Conservation (phyloP, 2,888 invertebrate genomes). For the Drosophila fulvimacula region DNA sequence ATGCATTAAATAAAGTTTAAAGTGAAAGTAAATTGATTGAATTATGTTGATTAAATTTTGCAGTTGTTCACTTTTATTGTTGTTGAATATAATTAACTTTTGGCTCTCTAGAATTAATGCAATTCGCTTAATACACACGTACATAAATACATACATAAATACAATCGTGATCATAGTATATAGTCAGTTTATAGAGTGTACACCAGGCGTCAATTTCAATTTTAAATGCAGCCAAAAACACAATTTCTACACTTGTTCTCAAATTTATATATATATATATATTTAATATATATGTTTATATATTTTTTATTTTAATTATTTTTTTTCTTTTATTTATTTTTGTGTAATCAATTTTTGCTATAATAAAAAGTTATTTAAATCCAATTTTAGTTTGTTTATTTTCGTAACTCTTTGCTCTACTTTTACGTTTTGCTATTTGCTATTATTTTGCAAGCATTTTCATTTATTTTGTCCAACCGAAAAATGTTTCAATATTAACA, state of each 20-base stretch:
- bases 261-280: conserved; percentile 46
- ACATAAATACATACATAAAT: conserved; percentile 73
- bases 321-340: conserved; percentile 2
- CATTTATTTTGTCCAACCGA: conserved; percentile 14
- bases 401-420: conserved; percentile 44
- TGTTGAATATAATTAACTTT: conserved; percentile 24
- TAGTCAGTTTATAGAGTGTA: conserved; percentile 64
- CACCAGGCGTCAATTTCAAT: conserved; percentile 38
- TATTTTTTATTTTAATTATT: conserved; percentile 7
- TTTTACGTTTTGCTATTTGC: conserved; percentile 59
- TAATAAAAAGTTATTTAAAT: conserved; percentile 52
- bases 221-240: conserved; percentile 72
- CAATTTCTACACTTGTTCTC: conserved; percentile 45
- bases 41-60: conserved; percentile 18
- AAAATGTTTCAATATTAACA: background rate
- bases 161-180: conserved; percentile 71
- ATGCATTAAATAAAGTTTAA: background rate
- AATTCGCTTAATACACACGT: conserved; percentile 66
- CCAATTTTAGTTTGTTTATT: conserved; percentile 29
- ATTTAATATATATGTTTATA: conserved; percentile 16
- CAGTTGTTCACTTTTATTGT: conserved; percentile 17
- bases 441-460: conserved; percentile 60
- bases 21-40: conserved; percentile 16
- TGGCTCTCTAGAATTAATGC: conserved; percentile 65
- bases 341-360: conserved; percentile 58